These are phyloP conservation scores for Geophilus truncorum DNA, from an alignment of 2,888 invertebrate genomes.

Conservation along the genomic window DNA sequence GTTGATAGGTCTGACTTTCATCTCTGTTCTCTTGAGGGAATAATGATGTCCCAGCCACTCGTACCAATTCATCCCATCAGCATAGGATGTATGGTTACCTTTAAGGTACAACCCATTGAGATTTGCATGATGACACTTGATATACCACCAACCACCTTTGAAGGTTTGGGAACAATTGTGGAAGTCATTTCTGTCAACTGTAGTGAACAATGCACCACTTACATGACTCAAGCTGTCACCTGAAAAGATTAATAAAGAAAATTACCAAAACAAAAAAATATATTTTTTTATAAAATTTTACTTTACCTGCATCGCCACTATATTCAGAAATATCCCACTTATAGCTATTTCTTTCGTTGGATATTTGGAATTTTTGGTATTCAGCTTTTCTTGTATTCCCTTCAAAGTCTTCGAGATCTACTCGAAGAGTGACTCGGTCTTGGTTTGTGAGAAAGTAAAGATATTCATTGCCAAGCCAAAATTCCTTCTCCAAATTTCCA, in stretches of 20 bases:
- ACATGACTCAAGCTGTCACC: too few species aligned
- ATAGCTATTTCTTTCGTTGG: constrained; percentile 61
- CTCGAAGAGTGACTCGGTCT: constrained; percentile 54
- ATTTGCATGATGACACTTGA: constrained; percentile 62
- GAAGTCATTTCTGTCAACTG: constrained; percentile 67
- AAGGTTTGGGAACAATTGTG: constrained; percentile 62
- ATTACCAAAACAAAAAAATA: too few species aligned
- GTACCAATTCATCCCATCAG: not conserved
- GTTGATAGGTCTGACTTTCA: not conserved
- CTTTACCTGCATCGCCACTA: constrained; percentile 55
- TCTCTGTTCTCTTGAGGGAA: constrained; percentile 2
- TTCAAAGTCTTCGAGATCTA: constrained; percentile 60
- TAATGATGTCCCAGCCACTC: not conserved
- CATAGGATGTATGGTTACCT: constrained; percentile 40
- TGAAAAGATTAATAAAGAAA: too few species aligned
- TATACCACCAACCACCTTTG: constrained; percentile 69
- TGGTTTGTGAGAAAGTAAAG: constrained; percentile 53
- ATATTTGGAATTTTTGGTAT: constrained; percentile 62
- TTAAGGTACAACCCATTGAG: constrained; percentile 61
- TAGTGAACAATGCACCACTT: constrained; percentile 41
- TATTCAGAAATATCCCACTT: constrained; percentile 60
- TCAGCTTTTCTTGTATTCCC: constrained; percentile 56
- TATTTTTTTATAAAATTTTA: too few species aligned
- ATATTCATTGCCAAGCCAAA: constrained; percentile 55
- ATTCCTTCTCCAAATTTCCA: constrained; percentile 46